A percentile compares a stretch with the other conserved stretches of the same genome.
Evolutionary conservation across 2,888 invertebrate species (phyloP).

Genomic region (Leptinotarsa peninsularis): DNA sequence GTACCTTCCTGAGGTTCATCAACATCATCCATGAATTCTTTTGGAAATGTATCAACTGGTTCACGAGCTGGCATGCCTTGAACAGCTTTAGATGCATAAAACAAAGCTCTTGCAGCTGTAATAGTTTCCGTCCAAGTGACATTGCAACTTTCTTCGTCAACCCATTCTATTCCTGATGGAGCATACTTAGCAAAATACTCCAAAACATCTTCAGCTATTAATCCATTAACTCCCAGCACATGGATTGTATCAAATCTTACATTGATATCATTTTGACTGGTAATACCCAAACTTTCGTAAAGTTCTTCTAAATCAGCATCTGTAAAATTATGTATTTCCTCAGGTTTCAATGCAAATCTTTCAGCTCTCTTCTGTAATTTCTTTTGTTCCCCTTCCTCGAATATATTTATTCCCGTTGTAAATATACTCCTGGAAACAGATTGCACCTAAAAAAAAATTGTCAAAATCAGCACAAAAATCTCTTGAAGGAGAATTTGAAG

Average conservation of each 20-base stretch:
- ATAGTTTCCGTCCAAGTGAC: conserved; percentile 73
- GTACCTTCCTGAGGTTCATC: conserved; percentile 41
- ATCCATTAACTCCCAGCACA: conserved; percentile 79
- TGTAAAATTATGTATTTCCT: conserved; percentile 63
- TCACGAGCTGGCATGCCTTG: conserved; percentile 58
- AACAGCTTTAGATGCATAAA: conserved; percentile 69
- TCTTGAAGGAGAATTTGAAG: too few relatives aligned
- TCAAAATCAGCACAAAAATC: too few relatives aligned
- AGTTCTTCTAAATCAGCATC: conserved; percentile 64
- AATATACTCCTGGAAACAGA: conserved; percentile 64
- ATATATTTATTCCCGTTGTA: conserved; percentile 68
- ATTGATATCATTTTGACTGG: conserved; percentile 72
- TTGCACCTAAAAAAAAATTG: conserved; percentile 49
- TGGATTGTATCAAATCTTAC: conserved; percentile 80
- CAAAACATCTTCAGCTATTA: conserved; percentile 83
- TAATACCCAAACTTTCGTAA: conserved; percentile 70
- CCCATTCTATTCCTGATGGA: conserved; percentile 85
- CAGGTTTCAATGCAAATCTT: conserved; percentile 69
- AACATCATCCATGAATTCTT: conserved; percentile 52
- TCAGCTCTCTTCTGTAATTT: conserved; percentile 71
- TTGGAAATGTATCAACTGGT: conserved; percentile 55
- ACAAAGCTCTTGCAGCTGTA: conserved; percentile 72
- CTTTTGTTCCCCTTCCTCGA: conserved; percentile 67
- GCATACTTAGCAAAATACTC: conserved; percentile 82
- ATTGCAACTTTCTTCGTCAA: conserved; percentile 83